Base-by-base conservation (phyloP, 2,797 vertebrate genomes). In the Sebastes goodei region DNA sequence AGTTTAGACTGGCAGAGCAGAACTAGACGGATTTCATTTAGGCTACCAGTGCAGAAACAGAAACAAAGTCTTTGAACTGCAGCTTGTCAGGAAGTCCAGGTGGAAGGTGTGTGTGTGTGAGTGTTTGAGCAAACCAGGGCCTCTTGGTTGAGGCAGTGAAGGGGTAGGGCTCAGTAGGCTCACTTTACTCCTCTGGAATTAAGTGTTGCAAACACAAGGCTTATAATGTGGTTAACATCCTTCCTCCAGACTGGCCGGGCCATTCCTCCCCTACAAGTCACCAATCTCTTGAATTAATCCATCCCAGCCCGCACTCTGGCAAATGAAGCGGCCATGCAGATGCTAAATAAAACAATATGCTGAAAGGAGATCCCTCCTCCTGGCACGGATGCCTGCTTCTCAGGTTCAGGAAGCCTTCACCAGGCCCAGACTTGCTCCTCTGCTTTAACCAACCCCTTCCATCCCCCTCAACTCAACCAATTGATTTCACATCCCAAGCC, bases 281-380 rank as follows among this genome's bases (percentile, higher is more conserved):
- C 83, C 79, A 75, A 89, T 92, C 91, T 88, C 79, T 76, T 49
- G 86, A 87, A 91, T 91, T 71, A 91, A 93, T 89, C 86, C 83
- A 52, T 60, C 85, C 66, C 79, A 63, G 85, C 81, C 61, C 61
- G 82, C 86, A 92, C 94, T 94, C 85, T 83, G 90, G 88, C 84
- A 90, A 92, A 93, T 93, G 91, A 94, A 84, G 81, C 78, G 57
- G 86, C 84, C 64, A 21, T 67, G 84, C 85, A 87, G 77, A 91
- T 78, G 83, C 89, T 94, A 92, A 94, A 95, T 95, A 95, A 95
- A 95, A 93, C 92, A 94, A 88, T 86, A 84, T 81, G 80, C 82
- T 94, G 94, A 94, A 95, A 95, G 87, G 65, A 73, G 93, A 95
- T 85, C 90, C 83, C 65, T 89, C 53, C 77, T 81, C 46, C 81